Base-by-base conservation (phyloP, 2,797 vertebrate genomes). In the Falco rusticolus region DNA sequence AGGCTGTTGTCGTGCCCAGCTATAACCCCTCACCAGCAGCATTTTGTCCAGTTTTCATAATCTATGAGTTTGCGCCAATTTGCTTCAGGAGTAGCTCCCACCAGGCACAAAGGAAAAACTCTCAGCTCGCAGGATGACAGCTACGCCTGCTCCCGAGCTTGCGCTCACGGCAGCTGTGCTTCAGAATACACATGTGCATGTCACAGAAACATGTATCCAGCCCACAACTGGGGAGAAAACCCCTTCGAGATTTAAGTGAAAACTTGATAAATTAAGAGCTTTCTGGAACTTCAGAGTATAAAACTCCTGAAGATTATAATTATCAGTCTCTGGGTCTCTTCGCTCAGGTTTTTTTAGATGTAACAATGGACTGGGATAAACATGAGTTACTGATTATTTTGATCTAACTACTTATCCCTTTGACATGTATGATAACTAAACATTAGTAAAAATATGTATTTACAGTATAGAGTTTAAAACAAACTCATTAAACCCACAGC, bases 151-250 rank as follows among this genome's bases (percentile, higher is more conserved):
- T 79, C 59, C 77, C 66, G 14, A 7, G 16, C 33, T 66, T 39
- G 64, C 26, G n/a, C 34, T 71, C 53, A 3, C 1, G 12, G 48
- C 29, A 41, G 19, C 41, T 87, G 31, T 17, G 17, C 77, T 76
- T 26, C 9, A 72, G 39, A 76, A 68, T 7, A 74, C n/a, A 51
- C 1, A 0, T 3, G 0, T 26, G 39, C 8, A 6, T 21, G 31
- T 50, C 89, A 66, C 53, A 77, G 60, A 85, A 83, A 60, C 1
- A 4, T 2, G 9, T 29, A 34, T 15, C 37, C 37, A 37, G 56
- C 26, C 53, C 48, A 61, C 17, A 95, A 47, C 20, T 17, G 16
- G 15, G 47, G 33, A 77, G 47, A 53, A 41, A 4, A 21, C 1
- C 2, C 25, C 34, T 20, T 71, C 43, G 47, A 60, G 43, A 84